These are phyloP conservation scores for Cryptomyrus ogoouensis DNA, from an alignment of 2,113 vertebrate genomes.

Conservation along the genomic window DNA sequence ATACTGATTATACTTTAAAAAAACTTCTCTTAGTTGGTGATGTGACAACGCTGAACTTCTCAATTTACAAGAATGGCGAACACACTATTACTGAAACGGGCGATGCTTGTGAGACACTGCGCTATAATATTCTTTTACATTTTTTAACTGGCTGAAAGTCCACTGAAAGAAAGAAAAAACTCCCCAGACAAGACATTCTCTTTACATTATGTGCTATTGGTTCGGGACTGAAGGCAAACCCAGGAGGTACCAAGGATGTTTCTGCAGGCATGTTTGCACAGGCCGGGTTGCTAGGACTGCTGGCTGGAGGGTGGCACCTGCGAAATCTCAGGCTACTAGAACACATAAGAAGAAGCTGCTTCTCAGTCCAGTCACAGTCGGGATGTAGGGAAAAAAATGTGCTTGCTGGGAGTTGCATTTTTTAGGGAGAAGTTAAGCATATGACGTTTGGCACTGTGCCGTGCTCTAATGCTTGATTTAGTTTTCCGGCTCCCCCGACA, in stretches of 20 bases:
- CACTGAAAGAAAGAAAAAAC: background rate
- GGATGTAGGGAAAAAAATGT: background rate
- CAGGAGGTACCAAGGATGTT: background rate
- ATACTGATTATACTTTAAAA: background rate
- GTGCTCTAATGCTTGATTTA: background rate
- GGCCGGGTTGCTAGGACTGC: background rate
- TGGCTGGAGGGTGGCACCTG: background rate
- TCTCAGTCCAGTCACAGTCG: background rate
- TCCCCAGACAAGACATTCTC: background rate
- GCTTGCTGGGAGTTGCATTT: background rate
- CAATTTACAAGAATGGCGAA: background rate
- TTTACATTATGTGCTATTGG: background rate
- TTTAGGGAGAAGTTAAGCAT: background rate
- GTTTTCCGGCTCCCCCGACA: background rate
- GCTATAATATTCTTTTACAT: too few species aligned
- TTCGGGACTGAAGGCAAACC: background rate
- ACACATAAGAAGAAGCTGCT: background rate
- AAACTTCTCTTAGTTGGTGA: background rate
- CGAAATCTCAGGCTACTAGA: background rate
- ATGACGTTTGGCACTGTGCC: background rate
- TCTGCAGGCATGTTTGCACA: background rate
- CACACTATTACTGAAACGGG: background rate
- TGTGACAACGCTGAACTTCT: background rate
- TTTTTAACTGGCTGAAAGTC: background rate
- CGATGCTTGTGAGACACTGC: background rate